These are phyloP conservation scores for Ferrisia virgata DNA, from an alignment of 2,888 invertebrate species.

Conservation along the genomic window DNA sequence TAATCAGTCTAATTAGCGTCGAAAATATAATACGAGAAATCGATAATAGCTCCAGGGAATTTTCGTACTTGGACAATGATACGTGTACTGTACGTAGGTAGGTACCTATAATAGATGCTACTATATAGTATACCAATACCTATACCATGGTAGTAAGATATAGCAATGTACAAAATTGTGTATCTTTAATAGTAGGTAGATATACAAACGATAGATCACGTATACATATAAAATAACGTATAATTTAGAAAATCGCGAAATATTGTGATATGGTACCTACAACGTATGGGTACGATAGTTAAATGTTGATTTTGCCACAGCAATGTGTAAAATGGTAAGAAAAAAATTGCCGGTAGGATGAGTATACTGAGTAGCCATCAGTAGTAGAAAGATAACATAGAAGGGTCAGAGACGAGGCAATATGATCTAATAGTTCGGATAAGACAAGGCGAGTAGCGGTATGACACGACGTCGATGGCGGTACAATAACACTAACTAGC, in stretches of 20 bases:
- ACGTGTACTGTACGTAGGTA: neutral
- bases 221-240: constrained; percentile 4
- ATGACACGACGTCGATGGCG: neutral
- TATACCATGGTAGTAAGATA: too few relatives aligned
- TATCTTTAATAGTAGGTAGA: too few relatives aligned
- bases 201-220: constrained; percentile 23
- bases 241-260: constrained; percentile 7
- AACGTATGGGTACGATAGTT: neutral
- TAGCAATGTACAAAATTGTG: too few relatives aligned
- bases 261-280: neutral
- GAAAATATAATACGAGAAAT: neutral
- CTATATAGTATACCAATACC: neutral
- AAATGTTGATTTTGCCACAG: neutral
- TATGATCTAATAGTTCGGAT: neutral
- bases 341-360: neutral
- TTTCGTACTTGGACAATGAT: constrained; percentile 19
- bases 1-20: constrained; percentile 8
- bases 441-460: too few relatives aligned
- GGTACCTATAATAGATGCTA: neutral
- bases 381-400: neutral
- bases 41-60: constrained; percentile 9
- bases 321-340: neutral
- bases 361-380: neutral
- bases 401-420: neutral
- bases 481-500: constrained; percentile 24